Percentiles rank a stretch among this genome's conserved stretches.
Evolutionary conservation across 2,888 invertebrate genomes (phyloP).

Genomic region (Encarsia formosa): DNA sequence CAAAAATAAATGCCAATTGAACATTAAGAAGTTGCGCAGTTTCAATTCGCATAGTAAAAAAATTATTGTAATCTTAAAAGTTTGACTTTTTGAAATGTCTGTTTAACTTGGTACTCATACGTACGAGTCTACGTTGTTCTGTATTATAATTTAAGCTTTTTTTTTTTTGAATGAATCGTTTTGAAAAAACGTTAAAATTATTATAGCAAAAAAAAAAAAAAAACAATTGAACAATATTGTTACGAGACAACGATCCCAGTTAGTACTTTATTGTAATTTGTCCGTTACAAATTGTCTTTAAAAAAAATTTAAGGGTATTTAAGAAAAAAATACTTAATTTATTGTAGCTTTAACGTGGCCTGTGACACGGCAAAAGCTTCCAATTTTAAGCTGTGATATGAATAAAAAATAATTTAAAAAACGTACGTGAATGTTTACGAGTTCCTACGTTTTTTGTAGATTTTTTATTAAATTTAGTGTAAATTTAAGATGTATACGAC

Average conservation of each 20-base stretch:
- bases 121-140: too few relatives aligned
- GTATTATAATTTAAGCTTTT: too few relatives aligned
- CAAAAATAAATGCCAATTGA: slow-evolving; percentile 23
- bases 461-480: slow-evolving; percentile 21
- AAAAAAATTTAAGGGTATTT: slow-evolving; percentile 1
- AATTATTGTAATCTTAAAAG: too few relatives aligned
- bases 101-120: too few relatives aligned
- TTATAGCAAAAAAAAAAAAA: too few relatives aligned
- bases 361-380: slow-evolving; percentile 40
- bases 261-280: too few relatives aligned
- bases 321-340: slow-evolving; percentile 34
- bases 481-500: neutral
- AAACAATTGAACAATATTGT: too few relatives aligned
- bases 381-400: slow-evolving; percentile 49
- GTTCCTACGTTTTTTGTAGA: slow-evolving; percentile 46
- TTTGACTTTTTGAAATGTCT: too few relatives aligned
- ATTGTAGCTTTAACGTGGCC: slow-evolving; percentile 42
- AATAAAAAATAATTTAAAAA: slow-evolving; percentile 34
- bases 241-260: too few relatives aligned
- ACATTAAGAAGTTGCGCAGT: slow-evolving; percentile 10
- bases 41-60: neutral
- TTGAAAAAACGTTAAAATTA: too few relatives aligned
- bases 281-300: too few relatives aligned
- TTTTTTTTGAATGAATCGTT: too few relatives aligned
- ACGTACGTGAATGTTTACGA: slow-evolving; percentile 44